Evolutionary conservation across 2,797 vertebrate species (phyloP), one percentile per base, ranked within the genome.

Genomic region (Thalassophryne amazonica): DNA sequence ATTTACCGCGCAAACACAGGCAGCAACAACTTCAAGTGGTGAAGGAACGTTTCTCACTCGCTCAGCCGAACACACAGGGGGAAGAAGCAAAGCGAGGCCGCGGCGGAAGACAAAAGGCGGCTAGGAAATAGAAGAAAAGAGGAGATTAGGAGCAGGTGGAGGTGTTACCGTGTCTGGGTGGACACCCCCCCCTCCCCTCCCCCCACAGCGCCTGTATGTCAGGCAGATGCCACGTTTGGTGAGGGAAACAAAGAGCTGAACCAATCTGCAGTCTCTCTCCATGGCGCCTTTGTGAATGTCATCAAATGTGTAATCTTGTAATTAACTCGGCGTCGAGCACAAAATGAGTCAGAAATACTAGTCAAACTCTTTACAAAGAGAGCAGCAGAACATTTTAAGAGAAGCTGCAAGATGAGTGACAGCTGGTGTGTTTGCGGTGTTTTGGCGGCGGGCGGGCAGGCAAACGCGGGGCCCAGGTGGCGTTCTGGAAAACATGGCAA

Each of bases 191-290:
- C n/a, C n/a, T n/a, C n/a, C n/a, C n/a, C n/a, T n/a, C 81, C 81
- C 77, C 35, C 72, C 81, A 63, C 76, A 76, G 80, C 67, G 60
- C 50, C 81, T 81, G 83, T 85, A 86, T 86, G 84, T 60, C 66
- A 46, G 66, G 68, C 77, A 86, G 84, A 86, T 80, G 78, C 72
- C 70, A 53, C 21, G 69, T 64, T 71, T 48, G 67, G 69, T 54
- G 63, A 80, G 53, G n/a, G n/a, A n/a, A n/a, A n/a, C n/a, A n/a
- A n/a, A n/a, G n/a, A n/a, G n/a, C n/a, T n/a, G n/a, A n/a, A n/a
- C n/a, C n/a, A n/a, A n/a, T n/a, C n/a, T n/a, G n/a, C n/a, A n/a
- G n/a, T n/a, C n/a, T n/a, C n/a, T n/a, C n/a, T n/a, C n/a, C n/a
- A n/a, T n/a, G n/a, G n/a, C n/a, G n/a, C n/a, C 1, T 40, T 24